Evolutionary conservation across 2,797 vertebrate genomes (phyloP).

Genomic region (Eulemur coronatus): DNA sequence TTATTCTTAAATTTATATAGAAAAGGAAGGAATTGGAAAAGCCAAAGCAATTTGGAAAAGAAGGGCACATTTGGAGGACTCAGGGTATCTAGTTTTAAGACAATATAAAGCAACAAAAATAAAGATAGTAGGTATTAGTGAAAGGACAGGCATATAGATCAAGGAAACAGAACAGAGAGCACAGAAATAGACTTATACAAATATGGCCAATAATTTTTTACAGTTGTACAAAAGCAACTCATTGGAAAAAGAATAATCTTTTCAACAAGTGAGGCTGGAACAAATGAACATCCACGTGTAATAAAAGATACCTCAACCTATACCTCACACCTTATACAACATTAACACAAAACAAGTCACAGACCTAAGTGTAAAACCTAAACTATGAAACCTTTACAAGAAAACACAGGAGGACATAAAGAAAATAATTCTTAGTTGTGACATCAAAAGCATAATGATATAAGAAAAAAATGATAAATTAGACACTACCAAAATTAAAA

Average conservation of each 20-base stretch:
- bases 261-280: neutral
- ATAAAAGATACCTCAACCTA: neutral
- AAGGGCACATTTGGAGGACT: neutral
- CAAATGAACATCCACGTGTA: neutral
- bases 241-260: neutral
- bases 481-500: neutral
- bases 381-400: neutral
- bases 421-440: neutral
- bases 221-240: neutral
- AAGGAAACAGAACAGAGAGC: neutral
- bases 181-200: neutral
- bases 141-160: neutral
- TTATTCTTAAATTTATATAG: neutral
- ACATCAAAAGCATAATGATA: neutral
- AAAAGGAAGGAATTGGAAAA: neutral
- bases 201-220: neutral
- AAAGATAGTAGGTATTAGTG: neutral
- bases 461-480: neutral
- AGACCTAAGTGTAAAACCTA: neutral
- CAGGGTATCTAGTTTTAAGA: neutral
- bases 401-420: neutral
- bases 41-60: neutral
- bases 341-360: neutral
- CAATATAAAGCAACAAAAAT: neutral
- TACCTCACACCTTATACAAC: neutral